Base-by-base conservation (phyloP, 1,140 invertebrate genomes). In the Tribolium castaneum region DNA sequence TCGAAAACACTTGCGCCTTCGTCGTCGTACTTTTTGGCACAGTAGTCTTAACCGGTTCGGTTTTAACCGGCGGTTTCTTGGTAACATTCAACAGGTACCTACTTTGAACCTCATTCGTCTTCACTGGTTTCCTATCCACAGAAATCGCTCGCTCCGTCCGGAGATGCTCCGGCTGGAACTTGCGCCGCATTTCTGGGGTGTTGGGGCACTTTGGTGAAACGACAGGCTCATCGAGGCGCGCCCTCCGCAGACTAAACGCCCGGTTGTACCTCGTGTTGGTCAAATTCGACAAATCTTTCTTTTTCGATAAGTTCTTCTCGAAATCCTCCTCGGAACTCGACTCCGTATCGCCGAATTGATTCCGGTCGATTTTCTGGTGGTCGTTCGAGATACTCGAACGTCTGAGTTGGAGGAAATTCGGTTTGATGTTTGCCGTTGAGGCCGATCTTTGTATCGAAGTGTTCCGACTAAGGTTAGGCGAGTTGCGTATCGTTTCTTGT, bases 231-330 rank as follows among this genome's bases (percentile, higher is more conserved):
- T 83, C 86, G 62, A 81, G 82, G 66, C 88, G 78, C 79, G 86
- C 80, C 72, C 85, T 70, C 49, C 82, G 76, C 70, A 84, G 84
- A 70, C 82, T 83, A 50, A 91, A 87, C 1, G 89, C 88, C 75
- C 90, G 87, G 77, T 90, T 91, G 71, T 89, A 88, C 16, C 90
- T 86, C 12, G 89, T 90, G 54, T 89, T 90, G 3, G 87, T 88
- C 16, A 90, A 78, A 59, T 80, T 83, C n/a, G 79, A 73, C 1
- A 82, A 59, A 62, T 85, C 84, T 59, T 84, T 83, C 19, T 82
- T 83, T 76, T 85, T 86, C 6, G 80, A 73, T 6, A 83, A 51
- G 50, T 82, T 83, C 56, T 85, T 83, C 22, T 85, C 83, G 49
- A 84, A 82, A 75, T 87, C 86, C 30, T 87, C 86, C 34, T 87